Base-by-base conservation (phyloP, 2,797 vertebrate species). In the Acrocephalus scirpaceus region DNA sequence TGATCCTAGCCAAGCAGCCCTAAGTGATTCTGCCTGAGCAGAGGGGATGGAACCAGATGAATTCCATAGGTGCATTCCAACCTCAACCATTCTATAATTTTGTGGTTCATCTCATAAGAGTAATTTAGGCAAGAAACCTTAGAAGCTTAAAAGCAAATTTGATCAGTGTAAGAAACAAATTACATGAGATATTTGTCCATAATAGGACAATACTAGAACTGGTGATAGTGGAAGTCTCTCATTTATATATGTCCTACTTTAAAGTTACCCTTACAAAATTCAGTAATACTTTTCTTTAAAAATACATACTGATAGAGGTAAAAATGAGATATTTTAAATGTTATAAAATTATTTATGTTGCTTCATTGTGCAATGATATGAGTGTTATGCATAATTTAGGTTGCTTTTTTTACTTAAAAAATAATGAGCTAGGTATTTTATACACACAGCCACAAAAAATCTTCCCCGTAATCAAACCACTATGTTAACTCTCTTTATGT, bases 341-440 rank as follows among this genome's bases (percentile, higher is more conserved):
- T 82, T 57, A 51, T 19, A 47, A 92, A 79, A 94, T 89, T 70
- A 86, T 86, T 83, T 91, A 47, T 81, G 34, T 53, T 87, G 42
- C 71, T 95, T 93, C 85, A 86, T 94, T 42, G 61, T 64, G 47
- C 77, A 71, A 21, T 51, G 50, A 45, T 70, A 66, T 47, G 13
- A 38, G n/a, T 47, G 11, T 56, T 69, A 62, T 80, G 65, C 66
- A 84, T 95, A 94, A 95, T 86, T 92, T 75, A 88, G 7, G 7
- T 74, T 84, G 50, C 6, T 78, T 86, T 92, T 78, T 93, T 87
- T 40, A 53, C 40, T 66, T 90, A 69, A 82, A 48, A 88, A 88
- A 72, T 88, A 91, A 88, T 65, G 44, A 91, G 22, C 38, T 71
- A 88, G 14, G 15, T 71, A 61, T 90, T 93, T 94, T 83, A 88